phyloP scores from a whole-genome alignment of 2,113 vertebrate species.

The Carassius gibelio region DNA sequence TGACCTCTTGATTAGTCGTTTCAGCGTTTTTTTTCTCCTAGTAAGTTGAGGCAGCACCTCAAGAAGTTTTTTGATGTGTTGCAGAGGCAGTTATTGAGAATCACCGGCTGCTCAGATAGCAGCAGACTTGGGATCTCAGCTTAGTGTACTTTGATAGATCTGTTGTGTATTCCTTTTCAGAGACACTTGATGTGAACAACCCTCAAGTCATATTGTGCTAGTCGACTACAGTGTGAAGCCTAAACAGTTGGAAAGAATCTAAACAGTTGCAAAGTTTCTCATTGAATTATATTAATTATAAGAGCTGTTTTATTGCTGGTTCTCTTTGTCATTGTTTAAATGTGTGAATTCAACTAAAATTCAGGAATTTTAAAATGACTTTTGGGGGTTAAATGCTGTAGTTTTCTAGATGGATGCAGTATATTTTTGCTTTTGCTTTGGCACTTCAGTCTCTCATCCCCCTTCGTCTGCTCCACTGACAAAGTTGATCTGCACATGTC shows the following conservation, averaged over 20 bases:
- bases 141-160: not conserved
- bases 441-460: too few relatives aligned
- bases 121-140: not conserved
- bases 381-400: too few relatives aligned
- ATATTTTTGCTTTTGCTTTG: too few relatives aligned
- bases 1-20: not conserved
- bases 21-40: not conserved
- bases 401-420: too few relatives aligned
- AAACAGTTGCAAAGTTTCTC: too few relatives aligned
- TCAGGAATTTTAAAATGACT: too few relatives aligned
- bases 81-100: not conserved
- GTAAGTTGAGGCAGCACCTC: not conserved
- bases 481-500: too few relatives aligned
- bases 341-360: too few relatives aligned
- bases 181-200: not conserved
- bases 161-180: not conserved
- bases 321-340: too few relatives aligned
- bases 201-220: not conserved
- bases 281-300: too few relatives aligned
- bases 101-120: not conserved
- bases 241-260: not conserved
- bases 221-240: not conserved
- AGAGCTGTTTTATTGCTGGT: too few relatives aligned
- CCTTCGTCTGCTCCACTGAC: too few relatives aligned
- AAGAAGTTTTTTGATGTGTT: not conserved